A percentile compares a stretch with the other conserved stretches of the same genome.
Conservation (phyloP, 2,888 invertebrate genomes). For the Drosophila hawaiiensis region DNA sequence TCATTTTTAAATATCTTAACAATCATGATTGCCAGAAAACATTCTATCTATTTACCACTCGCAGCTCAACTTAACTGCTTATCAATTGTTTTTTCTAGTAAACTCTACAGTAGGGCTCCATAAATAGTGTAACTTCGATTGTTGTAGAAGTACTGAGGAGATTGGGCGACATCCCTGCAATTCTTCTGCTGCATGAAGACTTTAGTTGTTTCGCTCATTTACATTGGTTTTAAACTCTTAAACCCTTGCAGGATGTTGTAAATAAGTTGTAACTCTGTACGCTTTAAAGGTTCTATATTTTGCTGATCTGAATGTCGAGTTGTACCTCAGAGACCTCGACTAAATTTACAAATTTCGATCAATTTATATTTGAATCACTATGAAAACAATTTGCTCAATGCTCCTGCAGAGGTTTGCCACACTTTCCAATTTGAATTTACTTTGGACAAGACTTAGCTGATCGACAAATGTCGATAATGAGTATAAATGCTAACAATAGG, state of each 20-base stretch:
- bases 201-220: not conserved
- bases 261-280: not conserved
- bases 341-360: not conserved
- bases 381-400: not conserved
- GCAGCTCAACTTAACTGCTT: conserved; percentile 7
- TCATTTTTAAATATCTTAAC: conserved; percentile 31
- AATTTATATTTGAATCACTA: conserved; percentile 2
- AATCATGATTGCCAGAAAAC: conserved; percentile 53
- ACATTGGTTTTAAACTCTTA: not conserved
- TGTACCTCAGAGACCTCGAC: no score
- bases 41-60: conserved; percentile 33
- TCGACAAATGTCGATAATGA: conserved; percentile 34
- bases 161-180: not conserved
- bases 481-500: conserved; percentile 40
- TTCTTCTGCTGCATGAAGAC: not conserved
- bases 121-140: conserved; percentile 2
- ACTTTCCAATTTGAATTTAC: not conserved
- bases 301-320: not conserved
- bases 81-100: not conserved
- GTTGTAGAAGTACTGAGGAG: not conserved
- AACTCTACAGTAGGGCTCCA: conserved; percentile 10
- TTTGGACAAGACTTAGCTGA: conserved; percentile 1
- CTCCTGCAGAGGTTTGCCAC: conserved; percentile 17
- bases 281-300: not conserved
- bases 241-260: conserved; percentile 8